Base-by-base conservation (phyloP, 2,888 invertebrate genomes). In the Volucella inanis region DNA sequence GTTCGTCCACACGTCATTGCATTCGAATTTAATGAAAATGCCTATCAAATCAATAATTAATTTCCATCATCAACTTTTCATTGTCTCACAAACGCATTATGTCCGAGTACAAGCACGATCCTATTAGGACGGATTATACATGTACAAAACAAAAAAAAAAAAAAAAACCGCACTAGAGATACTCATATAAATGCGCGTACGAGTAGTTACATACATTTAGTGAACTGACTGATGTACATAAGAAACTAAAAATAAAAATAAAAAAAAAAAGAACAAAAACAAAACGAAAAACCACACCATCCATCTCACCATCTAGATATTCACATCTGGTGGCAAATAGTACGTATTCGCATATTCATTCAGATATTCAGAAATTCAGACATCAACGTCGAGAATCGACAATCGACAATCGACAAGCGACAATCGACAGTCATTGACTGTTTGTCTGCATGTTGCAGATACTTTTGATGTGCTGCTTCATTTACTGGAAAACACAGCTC, bases 61-160 rank as follows among this genome's bases (percentile, higher is more conserved):
- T 81, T 85, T 85, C 76, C 85, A 85, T 81, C 76, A 85, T 85
- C 85, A 85, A 81, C 68, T 72, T 85, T 85, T 72, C 76, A 85
- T 85, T 85, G 85, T 85, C 76, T 85, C 72, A 50, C 76, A 59
- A 75, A 57, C 64, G 49, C 57, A 70, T 57, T 59, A 67, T 43
- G 45, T 31, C 50, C 49, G 41, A 50, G 38, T 15, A 38, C 15
- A 8, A 18, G 31, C 31, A 31, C 31, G 4, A 31, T 31, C 31
- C 55, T 8, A 54, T 22, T n/a, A 54, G 12, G 31, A 22, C 22
- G n/a, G 12, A 31, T 31, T 54, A 31, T 31, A 31, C 31, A 6
- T 31, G 31, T 6, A 31, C 43, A 54, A 43, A n/a, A n/a, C n/a
- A n/a, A n/a, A n/a, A n/a, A n/a, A n/a, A n/a, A n/a, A n/a, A n/a